Evolutionary conservation across 2,888 invertebrate species (phyloP).

Genomic region (Cosmopolites sordidus): DNA sequence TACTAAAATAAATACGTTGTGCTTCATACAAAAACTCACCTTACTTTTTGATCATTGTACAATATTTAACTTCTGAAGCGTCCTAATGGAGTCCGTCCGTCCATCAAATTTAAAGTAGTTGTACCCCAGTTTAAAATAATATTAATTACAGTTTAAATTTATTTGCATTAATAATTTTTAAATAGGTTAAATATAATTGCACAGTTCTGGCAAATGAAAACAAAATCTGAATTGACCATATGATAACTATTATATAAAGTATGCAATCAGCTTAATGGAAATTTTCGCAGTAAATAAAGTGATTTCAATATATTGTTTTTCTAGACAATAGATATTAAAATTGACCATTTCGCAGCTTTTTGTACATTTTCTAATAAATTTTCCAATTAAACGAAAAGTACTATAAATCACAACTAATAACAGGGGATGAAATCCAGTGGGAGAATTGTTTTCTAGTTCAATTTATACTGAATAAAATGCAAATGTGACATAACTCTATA

Average conservation of each 20-base stretch:
- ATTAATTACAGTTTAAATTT: no score
- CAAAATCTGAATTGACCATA: no score
- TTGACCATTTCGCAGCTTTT: slow-evolving; percentile 18
- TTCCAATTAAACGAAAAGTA: slow-evolving; percentile 27
- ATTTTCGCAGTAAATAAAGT: slow-evolving; percentile 13
- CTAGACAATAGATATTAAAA: slow-evolving; percentile 24
- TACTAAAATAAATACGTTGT: no score
- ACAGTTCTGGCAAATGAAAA: no score
- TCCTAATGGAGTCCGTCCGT: no score
- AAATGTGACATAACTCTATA: slow-evolving; percentile 21
- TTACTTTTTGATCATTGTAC: no score
- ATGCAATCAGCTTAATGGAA: slow-evolving; percentile 15
- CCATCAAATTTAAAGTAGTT: no score
- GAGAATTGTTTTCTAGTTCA: slow-evolving; percentile 26
- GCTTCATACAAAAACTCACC: no score
- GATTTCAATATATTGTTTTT: slow-evolving; percentile 20
- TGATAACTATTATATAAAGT: background rate
- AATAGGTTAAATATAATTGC: no score
- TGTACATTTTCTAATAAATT: slow-evolving; percentile 25
- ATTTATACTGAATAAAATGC: slow-evolving; percentile 26
- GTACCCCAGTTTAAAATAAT: no score
- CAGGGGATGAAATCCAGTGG: slow-evolving; percentile 22
- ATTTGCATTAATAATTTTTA: no score
- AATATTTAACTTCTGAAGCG: no score
- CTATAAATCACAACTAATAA: slow-evolving; percentile 27